Conservation (phyloP, 2,888 invertebrate species). For the Leptinotarsa rubiginosa region DNA sequence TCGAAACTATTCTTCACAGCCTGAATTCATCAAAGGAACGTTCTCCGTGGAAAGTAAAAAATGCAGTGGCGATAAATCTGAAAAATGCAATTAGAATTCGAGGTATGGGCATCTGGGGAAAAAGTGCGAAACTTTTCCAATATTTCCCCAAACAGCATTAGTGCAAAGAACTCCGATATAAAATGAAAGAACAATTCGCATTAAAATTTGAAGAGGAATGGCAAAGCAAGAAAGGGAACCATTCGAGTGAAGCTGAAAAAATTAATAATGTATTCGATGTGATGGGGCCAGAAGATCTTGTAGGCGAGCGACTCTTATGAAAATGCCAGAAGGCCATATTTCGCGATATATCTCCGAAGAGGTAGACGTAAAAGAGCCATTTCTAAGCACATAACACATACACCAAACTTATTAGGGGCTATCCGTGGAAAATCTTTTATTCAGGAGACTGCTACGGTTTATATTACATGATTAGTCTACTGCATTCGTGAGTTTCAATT, state of each 20-base stretch:
- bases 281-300: constrained; percentile 23
- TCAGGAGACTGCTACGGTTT: constrained; percentile 53
- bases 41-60: too few species aligned
- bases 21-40: too few species aligned
- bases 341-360: constrained; percentile 53
- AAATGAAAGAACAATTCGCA: constrained; percentile 33
- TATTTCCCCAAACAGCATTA: constrained; percentile 22
- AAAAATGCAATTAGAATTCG: constrained; percentile 28
- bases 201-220: constrained; percentile 40
- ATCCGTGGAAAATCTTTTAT: constrained; percentile 62
- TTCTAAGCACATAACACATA: constrained; percentile 62
- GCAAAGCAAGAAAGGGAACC: constrained; percentile 40
- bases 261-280: constrained; percentile 54
- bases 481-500: constrained; percentile 46
- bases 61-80: constrained; percentile 26
- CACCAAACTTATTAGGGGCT: constrained; percentile 60
- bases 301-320: constrained; percentile 43
- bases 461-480: constrained; percentile 59
- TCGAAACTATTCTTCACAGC: too few species aligned
- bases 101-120: constrained; percentile 10
- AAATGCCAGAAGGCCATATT: constrained; percentile 53
- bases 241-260: constrained; percentile 37
- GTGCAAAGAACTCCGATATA: constrained; percentile 14
- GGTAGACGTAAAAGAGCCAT: constrained; percentile 60
- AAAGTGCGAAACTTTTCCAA: constrained; percentile 31